A percentile compares a stretch with the other conserved stretches of the same genome.
phyloP scores from a whole-genome alignment of 2,888 invertebrate species.

The Nowickia ferox region DNA sequence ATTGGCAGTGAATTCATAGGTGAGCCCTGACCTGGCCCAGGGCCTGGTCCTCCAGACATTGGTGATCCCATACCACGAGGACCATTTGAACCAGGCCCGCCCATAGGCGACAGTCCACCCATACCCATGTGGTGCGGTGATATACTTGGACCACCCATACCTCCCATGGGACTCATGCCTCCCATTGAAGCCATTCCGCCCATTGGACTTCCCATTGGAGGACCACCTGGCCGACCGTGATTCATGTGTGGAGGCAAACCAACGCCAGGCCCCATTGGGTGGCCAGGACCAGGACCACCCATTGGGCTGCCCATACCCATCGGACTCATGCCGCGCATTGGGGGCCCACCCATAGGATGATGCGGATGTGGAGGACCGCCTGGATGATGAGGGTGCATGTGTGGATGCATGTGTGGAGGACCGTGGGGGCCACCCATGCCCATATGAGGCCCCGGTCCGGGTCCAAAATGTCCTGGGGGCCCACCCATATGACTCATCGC shows the following conservation, averaged over 20 bases:
- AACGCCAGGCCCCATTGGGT: conserved; percentile 79
- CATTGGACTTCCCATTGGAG: conserved; percentile 84
- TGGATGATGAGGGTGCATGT: conserved; percentile 84
- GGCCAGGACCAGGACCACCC: conserved; percentile 75
- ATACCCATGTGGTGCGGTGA: conserved; percentile 83
- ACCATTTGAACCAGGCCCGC: conserved; percentile 84
- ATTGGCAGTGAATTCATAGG: conserved; percentile 89
- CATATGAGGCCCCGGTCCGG: conserved; percentile 76
- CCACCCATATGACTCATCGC: conserved; percentile 87
- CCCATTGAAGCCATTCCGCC: conserved; percentile 84
- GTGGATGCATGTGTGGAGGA: conserved; percentile 76
- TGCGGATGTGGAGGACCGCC: conserved; percentile 88
- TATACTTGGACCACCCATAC: conserved; percentile 83
- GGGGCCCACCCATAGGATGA: conserved; percentile 85
- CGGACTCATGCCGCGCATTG: conserved; percentile 84
- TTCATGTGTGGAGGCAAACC: conserved; percentile 82
- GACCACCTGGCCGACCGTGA: conserved; percentile 80
- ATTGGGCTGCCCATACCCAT: conserved; percentile 77
- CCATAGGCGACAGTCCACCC: conserved; percentile 85
- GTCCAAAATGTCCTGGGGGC: conserved; percentile 79
- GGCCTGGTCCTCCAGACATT: conserved; percentile 85
- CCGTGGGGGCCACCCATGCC: conserved; percentile 84
- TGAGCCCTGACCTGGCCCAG: conserved; percentile 84
- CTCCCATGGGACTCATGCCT: conserved; percentile 85
- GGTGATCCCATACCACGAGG: conserved; percentile 88